Evolutionary conservation across 2,888 invertebrate genomes (phyloP).

Genomic region (Mimachlamys varia): DNA sequence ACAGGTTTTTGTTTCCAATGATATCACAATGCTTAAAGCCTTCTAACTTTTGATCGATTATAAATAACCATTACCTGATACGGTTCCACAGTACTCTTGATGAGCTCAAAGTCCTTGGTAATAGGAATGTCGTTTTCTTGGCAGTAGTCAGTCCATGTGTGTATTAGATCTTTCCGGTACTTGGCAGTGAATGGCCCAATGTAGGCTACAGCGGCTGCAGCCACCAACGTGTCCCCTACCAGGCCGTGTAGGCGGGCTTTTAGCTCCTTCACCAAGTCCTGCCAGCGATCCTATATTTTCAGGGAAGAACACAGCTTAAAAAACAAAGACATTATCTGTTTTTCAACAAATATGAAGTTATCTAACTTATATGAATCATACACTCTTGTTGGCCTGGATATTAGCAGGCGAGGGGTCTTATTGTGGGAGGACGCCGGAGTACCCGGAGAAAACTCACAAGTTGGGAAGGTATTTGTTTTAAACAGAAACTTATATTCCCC

Average conservation of each 20-base stretch:
- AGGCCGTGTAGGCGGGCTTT: constrained; percentile 77
- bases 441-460: too few relatives aligned
- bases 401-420: too few relatives aligned
- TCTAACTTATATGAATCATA: too few relatives aligned
- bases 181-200: constrained; percentile 78
- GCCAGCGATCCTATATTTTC: constrained; percentile 76
- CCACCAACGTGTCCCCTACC: constrained; percentile 79
- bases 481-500: too few relatives aligned
- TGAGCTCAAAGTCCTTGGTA: constrained; percentile 74
- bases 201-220: constrained; percentile 79
- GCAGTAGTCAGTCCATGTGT: constrained; percentile 72
- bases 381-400: too few relatives aligned
- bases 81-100: constrained; percentile 74
- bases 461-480: too few relatives aligned
- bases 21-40: too few relatives aligned
- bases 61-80: constrained; percentile 68
- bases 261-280: constrained; percentile 75
- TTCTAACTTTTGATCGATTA: too few relatives aligned
- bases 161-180: constrained; percentile 72
- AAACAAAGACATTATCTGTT: too few relatives aligned
- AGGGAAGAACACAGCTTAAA: background rate
- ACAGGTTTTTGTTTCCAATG: too few relatives aligned
- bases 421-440: too few relatives aligned
- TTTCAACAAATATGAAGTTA: too few relatives aligned
- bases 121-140: constrained; percentile 71